These are phyloP conservation scores for Drosophila bipectinata DNA, from an alignment of 1,140 invertebrate genomes.

Conservation along the genomic window DNA sequence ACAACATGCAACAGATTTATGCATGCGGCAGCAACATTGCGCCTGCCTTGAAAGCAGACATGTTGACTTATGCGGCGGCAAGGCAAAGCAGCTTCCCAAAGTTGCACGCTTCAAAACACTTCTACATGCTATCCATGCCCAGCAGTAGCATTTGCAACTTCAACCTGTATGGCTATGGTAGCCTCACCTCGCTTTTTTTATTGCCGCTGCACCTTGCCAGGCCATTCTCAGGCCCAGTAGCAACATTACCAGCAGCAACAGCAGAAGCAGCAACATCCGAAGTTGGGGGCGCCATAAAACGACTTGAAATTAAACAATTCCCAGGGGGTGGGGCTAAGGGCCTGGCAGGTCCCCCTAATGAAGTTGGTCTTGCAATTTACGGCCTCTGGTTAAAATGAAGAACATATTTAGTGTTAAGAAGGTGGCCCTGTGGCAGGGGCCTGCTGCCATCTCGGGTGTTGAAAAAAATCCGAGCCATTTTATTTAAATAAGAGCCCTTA, in stretches of 20 bases:
- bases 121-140: constrained; percentile 60
- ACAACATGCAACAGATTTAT: constrained; percentile 77
- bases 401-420: neutral
- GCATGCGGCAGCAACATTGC: constrained; percentile 61
- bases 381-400: neutral
- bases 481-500: no score
- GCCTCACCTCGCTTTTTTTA: constrained; percentile 45
- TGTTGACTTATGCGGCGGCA: constrained; percentile 70
- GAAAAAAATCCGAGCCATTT: neutral
- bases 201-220: constrained; percentile 51
- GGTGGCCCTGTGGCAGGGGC: neutral
- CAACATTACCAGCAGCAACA: constrained; percentile 15
- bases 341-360: neutral
- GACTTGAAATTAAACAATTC: constrained; percentile 36
- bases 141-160: neutral
- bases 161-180: neutral
- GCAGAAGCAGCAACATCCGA: constrained; percentile 1
- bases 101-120: constrained; percentile 63
- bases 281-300: constrained; percentile 46
- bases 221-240: constrained; percentile 8
- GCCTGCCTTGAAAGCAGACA: constrained; percentile 66
- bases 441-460: neutral
- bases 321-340: neutral
- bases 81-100: constrained; percentile 23
- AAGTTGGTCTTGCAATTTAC: constrained; percentile 4